A percentile compares a stretch with the other conserved stretches of the same genome.
phyloP scores from a whole-genome alignment of 2,113 vertebrate genomes.

The Neolamprologus sp. region DNA sequence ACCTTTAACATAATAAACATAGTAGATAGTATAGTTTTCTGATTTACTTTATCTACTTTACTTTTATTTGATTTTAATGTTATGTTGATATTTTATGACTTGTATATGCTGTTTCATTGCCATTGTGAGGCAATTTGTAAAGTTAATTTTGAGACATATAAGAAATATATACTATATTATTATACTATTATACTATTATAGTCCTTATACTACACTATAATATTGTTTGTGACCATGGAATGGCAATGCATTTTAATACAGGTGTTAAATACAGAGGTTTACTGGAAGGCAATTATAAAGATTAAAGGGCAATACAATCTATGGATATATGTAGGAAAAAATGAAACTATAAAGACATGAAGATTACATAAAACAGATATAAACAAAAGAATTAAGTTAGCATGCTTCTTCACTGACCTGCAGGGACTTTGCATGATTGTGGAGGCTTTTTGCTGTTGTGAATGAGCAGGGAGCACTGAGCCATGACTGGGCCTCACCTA shows the following conservation, averaged over 20 bases:
- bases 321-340: not conserved
- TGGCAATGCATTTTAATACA: not conserved
- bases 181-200: not conserved
- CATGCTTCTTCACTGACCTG: conserved; percentile 67
- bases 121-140: not conserved
- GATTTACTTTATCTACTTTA: not conserved
- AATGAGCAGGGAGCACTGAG: conserved; percentile 64
- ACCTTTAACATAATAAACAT: not conserved
- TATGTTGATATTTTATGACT: not conserved
- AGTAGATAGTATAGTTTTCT: not conserved
- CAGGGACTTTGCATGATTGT: conserved; percentile 70
- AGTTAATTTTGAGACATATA: not conserved
- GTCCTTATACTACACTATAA: not conserved
- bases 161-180: not conserved
- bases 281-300: not conserved
- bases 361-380: not conserved
- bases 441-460: conserved; percentile 75
- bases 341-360: not conserved
- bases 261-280: not conserved
- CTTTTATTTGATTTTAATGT: not conserved
- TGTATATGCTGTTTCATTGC: not conserved
- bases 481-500: conserved; percentile 76
- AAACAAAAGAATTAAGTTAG: not conserved
- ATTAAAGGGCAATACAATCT: not conserved
- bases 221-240: not conserved